Conservation (phyloP, 2,113 vertebrate genomes). For the Megaceryle maxima region DNA sequence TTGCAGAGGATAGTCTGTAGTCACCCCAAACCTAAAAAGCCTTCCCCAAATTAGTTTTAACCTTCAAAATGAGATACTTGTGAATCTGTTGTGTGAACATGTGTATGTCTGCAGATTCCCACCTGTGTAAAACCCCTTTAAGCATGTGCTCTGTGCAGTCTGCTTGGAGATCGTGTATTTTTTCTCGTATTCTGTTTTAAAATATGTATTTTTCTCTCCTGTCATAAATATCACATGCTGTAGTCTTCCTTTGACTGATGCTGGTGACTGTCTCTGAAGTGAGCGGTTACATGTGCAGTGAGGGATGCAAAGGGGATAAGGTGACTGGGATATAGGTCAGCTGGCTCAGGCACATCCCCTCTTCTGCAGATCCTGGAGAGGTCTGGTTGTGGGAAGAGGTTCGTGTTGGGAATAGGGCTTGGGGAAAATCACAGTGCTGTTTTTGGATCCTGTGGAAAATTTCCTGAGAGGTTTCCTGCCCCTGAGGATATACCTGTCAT, state of each 20-base stretch:
- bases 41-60: neutral
- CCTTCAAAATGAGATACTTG: neutral
- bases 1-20: neutral
- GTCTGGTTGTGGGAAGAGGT: neutral
- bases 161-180: neutral
- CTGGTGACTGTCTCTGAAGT: neutral
- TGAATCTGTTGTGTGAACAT: neutral
- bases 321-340: neutral
- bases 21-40: neutral
- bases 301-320: neutral
- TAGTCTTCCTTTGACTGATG: too few relatives aligned
- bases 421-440: neutral
- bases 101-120: neutral
- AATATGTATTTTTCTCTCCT: neutral
- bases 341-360: neutral
- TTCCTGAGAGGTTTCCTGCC: neutral
- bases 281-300: accelerated
- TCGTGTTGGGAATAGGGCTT: neutral
- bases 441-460: too few relatives aligned
- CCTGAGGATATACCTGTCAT: neutral
- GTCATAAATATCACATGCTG: neutral
- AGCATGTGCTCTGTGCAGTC: neutral
- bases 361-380: neutral
- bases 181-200: neutral
- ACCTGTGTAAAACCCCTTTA: neutral